Percentiles rank a stretch among this genome's conserved stretches.
These are phyloP conservation scores for Centrocercus urophasianus DNA, from an alignment of 2,113 vertebrate genomes.

Conservation along the genomic window DNA sequence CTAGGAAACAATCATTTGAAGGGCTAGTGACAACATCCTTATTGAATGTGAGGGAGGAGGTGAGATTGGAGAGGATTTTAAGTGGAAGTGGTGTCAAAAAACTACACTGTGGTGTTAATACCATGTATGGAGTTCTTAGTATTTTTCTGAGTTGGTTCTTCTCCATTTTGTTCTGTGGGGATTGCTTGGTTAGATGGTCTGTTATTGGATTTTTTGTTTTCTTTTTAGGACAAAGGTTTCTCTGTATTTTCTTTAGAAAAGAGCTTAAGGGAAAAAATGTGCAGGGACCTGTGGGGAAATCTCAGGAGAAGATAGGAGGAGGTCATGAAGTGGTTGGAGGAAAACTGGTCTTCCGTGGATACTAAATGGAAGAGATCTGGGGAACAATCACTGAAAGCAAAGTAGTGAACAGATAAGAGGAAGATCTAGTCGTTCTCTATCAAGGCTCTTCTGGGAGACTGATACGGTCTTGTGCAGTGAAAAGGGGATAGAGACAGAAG, in stretches of 20 bases:
- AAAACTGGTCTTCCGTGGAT: fast-evolving
- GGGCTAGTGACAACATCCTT: neutral
- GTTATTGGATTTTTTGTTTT: neutral
- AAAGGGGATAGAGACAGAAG: neutral
- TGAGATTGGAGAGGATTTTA: neutral
- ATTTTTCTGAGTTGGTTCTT: neutral
- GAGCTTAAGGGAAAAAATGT: neutral
- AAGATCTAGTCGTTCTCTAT: neutral
- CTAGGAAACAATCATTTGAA: neutral
- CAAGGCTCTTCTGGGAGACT: neutral
- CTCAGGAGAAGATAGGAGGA: neutral
- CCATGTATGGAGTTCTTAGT: neutral
- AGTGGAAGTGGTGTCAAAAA: neutral
- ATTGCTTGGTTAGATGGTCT: neutral
- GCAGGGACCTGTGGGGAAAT: neutral
- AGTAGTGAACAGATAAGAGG: neutral
- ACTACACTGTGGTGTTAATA: neutral
- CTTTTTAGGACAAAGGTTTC: neutral
- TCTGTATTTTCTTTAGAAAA: neutral
- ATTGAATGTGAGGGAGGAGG: neutral
- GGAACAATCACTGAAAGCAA: neutral
- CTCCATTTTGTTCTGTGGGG: neutral
- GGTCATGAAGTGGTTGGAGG: neutral
- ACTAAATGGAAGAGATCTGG: neutral
- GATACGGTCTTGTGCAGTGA: neutral